Evolutionary conservation across 1,140 invertebrate species (phyloP), one percentile per base, ranked within the genome.

Genomic region (Chelonus insularis): DNA sequence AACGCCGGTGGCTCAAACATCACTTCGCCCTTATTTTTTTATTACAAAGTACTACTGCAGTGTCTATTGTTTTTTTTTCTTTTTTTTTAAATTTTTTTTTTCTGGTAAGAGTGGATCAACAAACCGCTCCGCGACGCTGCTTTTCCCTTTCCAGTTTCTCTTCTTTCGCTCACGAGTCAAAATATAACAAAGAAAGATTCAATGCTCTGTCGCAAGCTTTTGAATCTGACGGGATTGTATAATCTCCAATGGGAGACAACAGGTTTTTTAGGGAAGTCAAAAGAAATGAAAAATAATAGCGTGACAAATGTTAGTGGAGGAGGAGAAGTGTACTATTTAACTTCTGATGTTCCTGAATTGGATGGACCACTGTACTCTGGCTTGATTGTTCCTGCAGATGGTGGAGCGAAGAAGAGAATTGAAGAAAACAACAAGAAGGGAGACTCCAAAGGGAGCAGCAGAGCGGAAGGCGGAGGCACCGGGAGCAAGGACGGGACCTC

Each of bases 361-460:
- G 65, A 79, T 72, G 78, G 74, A 79, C 72, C 73, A 72, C 72
- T 73, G 71, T 79, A 74, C 77, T 52, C 51, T 79, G 82, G 77
- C 80, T 83, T 83, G 78, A 81, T 82, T 82, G 80, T 83, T 77
- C 74, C 77, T 76, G 80, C 78, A 82, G 81, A 82, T 83, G 81
- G 79, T 66, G 81, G 76, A 65, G 77, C 71, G 62, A 81, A 75
- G 74, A 81, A 82, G 74, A 78, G 74, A 78, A 68, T 70, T 68
- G 77, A 79, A 76, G 77, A 79, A 57, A 75, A 65, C 75, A 72
- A 64, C 71, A 80, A 77, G 75, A 79, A 78, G 69, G 78, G 74
- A 72, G 75, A 79, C 63, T 73, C 77, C 70, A 78, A 75, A 73
- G 78, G 76, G 70, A 71, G 76, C 70, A 62, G 76, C 72, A 77